Evolutionary conservation across 2,113 vertebrate genomes (phyloP), one percentile per base, ranked within the genome.

Genomic region (Promerops cafer): DNA sequence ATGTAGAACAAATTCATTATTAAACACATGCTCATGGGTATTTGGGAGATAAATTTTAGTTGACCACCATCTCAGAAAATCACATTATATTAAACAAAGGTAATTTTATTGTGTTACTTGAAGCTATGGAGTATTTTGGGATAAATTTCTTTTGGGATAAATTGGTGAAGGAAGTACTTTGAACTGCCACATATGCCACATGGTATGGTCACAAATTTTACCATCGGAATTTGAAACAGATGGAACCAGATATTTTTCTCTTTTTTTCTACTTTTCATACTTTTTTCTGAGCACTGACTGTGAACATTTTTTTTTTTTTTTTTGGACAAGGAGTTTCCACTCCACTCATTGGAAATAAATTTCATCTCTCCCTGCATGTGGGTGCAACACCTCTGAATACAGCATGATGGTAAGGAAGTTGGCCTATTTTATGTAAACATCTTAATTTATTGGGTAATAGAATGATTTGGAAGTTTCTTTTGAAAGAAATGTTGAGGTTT

Each of bases 381-480:
- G 18, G 4, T 44, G 17, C 39, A 87, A 50, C 28, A 61, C 3
- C 33, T 74, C 37, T 77, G 54, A 54, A 26, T 39, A 17, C 4
- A 71, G 28, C 10, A 76, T 20, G 13, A n/a, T 42, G 53, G 37
- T 52, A 49, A 83, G 57, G 45, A 82, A 90, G 33, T 16, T 40
- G 42, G 10, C 12, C 40, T 42, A 3, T 52, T 69, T 71, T 18
- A 54, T 18, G 39, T 5, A 91, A 84, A 35, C 13, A 37, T 24
- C 9, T 30, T 65, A 54, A 90, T 83, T 76, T 87, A 57, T 28
- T 52, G 10, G 13, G 8, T 66, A 42, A 79, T 50, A 85, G 52
- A 86, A 76, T 68, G 50, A 86, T 68, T 19, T 56, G 9, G 26
- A 81, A 92, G 35, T 61, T 78, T 71, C 40, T 78, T 86, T 87